A percentile compares a stretch with the other conserved stretches of the same genome.
Conservation (phyloP, 2,113 vertebrate species). For the Corvus cornix region DNA sequence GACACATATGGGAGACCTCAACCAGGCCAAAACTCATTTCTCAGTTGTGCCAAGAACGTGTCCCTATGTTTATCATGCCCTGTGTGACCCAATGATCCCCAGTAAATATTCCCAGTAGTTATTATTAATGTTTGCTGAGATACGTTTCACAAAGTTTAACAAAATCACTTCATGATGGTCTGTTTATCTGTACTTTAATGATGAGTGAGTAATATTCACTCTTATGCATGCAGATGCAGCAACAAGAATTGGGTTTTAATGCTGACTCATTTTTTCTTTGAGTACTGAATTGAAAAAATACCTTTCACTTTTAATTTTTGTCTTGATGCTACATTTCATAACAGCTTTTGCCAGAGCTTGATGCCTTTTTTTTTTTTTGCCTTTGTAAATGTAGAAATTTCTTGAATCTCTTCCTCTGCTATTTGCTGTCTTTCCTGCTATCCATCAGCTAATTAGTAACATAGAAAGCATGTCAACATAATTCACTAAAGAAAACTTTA, state of each 20-base stretch:
- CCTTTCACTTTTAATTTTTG: neutral
- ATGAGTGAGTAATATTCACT: neutral
- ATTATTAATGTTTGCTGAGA: neutral
- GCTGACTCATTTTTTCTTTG: neutral
- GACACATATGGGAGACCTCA: neutral
- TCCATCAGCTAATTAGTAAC: neutral
- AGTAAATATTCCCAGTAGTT: neutral
- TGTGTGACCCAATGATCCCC: neutral
- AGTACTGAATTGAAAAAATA: neutral
- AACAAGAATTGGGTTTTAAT: neutral
- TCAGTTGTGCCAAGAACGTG: neutral
- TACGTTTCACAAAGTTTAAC: neutral
- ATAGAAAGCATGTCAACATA: neutral
- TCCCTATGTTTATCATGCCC: neutral
- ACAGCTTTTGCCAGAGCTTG: neutral
- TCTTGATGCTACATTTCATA: neutral
- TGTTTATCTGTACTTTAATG: neutral
- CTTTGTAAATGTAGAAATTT: neutral
- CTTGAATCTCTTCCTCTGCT: neutral
- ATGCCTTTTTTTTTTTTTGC: neutral
- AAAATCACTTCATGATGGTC: neutral
- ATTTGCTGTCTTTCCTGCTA: neutral
- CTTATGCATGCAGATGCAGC: neutral
- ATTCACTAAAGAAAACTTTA: neutral
- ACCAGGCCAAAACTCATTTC: neutral